These are phyloP conservation scores for Drosophila villosipedis DNA, from an alignment of 2,888 invertebrate species.

Conservation along the genomic window DNA sequence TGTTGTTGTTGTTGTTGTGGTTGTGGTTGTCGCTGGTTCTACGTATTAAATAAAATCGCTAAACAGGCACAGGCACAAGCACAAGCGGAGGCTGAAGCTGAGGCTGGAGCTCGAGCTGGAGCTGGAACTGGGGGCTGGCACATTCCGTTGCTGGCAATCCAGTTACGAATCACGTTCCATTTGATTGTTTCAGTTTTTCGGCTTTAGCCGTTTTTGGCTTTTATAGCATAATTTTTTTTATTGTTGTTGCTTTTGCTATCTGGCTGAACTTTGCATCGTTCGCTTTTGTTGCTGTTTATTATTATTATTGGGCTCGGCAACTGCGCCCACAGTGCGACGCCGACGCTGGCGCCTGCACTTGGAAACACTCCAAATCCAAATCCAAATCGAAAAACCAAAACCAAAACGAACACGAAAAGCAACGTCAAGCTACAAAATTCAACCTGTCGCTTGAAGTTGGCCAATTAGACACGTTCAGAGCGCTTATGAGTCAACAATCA, in stretches of 20 bases:
- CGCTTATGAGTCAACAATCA: constrained; percentile 67
- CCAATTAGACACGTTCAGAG: constrained; percentile 68
- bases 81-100: constrained; percentile 15
- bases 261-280: constrained; percentile 54
- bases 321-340: constrained; percentile 57
- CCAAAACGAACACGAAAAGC: constrained; percentile 17
- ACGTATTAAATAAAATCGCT: constrained; percentile 60
- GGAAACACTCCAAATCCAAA: constrained; percentile 42
- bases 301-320: constrained; percentile 47
- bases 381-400: constrained; percentile 18
- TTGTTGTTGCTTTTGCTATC: constrained; percentile 40
- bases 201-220: constrained; percentile 30
- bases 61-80: constrained; percentile 53
- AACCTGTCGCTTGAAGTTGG: constrained; percentile 73
- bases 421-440: constrained; percentile 47
- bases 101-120: constrained; percentile 6
- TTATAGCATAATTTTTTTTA: constrained; percentile 55
- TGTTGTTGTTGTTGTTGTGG: constrained; percentile 24
- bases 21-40: constrained; percentile 59
- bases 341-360: constrained; percentile 55
- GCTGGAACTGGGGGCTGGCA: constrained; percentile 26
- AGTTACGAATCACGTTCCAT: constrained; percentile 68
- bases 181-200: constrained; percentile 56
- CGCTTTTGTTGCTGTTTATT: constrained; percentile 23
- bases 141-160: constrained; percentile 50